Conservation (phyloP, 2,797 vertebrate species). For the Falco rusticolus region DNA sequence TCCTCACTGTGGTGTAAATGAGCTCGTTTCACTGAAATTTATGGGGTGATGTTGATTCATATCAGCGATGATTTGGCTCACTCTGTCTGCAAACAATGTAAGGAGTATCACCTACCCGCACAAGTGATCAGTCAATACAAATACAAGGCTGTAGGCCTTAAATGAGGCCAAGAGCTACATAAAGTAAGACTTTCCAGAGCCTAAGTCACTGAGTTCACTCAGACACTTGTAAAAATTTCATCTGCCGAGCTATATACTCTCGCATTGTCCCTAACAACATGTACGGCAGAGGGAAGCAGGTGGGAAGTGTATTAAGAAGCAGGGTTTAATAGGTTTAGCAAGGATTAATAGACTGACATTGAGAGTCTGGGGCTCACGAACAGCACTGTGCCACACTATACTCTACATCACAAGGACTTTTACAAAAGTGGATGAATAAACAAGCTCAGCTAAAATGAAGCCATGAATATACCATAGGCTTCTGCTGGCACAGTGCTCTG, state of each 20-base stretch:
- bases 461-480: neutral
- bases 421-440: neutral
- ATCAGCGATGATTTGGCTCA: neutral
- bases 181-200: neutral
- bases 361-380: constrained; percentile 8
- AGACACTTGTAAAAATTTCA: neutral
- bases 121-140: neutral
- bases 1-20: neutral
- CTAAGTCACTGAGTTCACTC: neutral
- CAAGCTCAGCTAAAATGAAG: neutral
- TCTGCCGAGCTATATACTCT: neutral
- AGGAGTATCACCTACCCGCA: neutral
- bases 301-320: neutral
- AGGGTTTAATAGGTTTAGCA: constrained; percentile 54
- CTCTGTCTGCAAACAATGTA: neutral
- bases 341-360: constrained; percentile 35
- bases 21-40: neutral
- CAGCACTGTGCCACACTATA: neutral
- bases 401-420: neutral
- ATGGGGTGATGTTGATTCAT: neutral
- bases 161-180: neutral
- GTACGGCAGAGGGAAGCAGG: neutral
- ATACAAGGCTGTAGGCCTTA: neutral
- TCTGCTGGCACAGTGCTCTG: neutral
- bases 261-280: neutral